Evolutionary conservation across 2,888 invertebrate genomes (phyloP).

Genomic region (Taenaris catops): DNA sequence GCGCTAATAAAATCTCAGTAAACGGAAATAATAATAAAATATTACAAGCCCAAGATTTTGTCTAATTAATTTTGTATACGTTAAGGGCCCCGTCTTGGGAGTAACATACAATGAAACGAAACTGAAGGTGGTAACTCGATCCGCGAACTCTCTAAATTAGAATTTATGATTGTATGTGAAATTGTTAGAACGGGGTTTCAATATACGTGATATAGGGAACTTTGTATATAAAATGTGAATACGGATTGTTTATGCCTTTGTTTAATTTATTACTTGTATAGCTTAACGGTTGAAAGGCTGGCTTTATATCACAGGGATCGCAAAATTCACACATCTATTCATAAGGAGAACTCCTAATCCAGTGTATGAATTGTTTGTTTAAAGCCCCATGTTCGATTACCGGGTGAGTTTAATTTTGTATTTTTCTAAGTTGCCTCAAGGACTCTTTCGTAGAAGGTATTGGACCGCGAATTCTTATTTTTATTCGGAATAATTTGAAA

Average conservation of each 20-base stretch:
- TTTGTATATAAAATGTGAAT: slow-evolving; percentile 4
- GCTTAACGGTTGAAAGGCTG: no score
- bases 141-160: slow-evolving; percentile 71
- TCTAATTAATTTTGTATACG: slow-evolving; percentile 79
- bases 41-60: slow-evolving; percentile 73
- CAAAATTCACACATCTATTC: no score
- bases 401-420: no score
- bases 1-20: slow-evolving; percentile 69
- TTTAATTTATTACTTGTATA: no score
- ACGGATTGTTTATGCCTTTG: slow-evolving; percentile 6
- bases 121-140: slow-evolving; percentile 74
- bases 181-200: slow-evolving; percentile 68
- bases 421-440: no score
- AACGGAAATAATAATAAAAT: slow-evolving; percentile 77
- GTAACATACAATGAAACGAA: slow-evolving; percentile 70
- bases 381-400: no score
- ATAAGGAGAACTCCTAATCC: no score
- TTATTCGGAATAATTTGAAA: no score
- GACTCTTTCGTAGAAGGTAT: no score
- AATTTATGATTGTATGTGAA: slow-evolving; percentile 79
- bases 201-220: slow-evolving; percentile 14
- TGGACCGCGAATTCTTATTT: no score
- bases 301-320: no score
- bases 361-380: no score
- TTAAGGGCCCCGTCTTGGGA: slow-evolving; percentile 73